A percentile compares a stretch with the other conserved stretches of the same genome.
Conservation (phyloP, 2,888 invertebrate species). For the Apantesis nais region DNA sequence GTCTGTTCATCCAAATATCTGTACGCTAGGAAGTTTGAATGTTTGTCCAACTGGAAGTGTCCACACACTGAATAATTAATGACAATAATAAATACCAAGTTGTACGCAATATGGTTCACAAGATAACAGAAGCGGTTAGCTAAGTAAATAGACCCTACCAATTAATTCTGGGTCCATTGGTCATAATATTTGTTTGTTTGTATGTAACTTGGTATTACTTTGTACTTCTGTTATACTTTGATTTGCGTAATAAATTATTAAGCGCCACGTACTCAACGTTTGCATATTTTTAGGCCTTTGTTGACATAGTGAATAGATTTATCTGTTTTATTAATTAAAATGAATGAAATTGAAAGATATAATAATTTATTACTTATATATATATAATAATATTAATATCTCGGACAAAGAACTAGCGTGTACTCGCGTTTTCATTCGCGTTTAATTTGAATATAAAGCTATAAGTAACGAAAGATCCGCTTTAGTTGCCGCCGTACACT, state of each 20-base stretch:
- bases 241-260: conserved; percentile 42
- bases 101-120: conserved; percentile 71
- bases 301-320: not conserved
- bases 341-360: not conserved
- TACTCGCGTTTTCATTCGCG: too few relatives aligned
- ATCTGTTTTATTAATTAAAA: not conserved
- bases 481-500: too few relatives aligned
- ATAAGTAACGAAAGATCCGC: too few relatives aligned
- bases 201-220: conserved; percentile 63
- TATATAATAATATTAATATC: too few relatives aligned
- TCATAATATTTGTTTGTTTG: conserved; percentile 83
- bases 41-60: conserved; percentile 26
- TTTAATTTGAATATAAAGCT: too few relatives aligned
- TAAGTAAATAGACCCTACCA: conserved; percentile 79
- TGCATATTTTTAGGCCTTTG: conserved; percentile 1
- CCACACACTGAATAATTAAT: conserved; percentile 55
- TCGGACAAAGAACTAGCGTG: too few relatives aligned
- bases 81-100: conserved; percentile 65
- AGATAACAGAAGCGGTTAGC: conserved; percentile 79
- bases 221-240: conserved; percentile 50
- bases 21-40: conserved; percentile 15
- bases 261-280: conserved; percentile 22
- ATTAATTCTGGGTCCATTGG: conserved; percentile 83
- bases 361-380: too few relatives aligned
- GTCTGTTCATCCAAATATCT: not conserved